These are phyloP conservation scores for Melitaea cinxia DNA, from an alignment of 1,140 invertebrate genomes.

Conservation along the genomic window DNA sequence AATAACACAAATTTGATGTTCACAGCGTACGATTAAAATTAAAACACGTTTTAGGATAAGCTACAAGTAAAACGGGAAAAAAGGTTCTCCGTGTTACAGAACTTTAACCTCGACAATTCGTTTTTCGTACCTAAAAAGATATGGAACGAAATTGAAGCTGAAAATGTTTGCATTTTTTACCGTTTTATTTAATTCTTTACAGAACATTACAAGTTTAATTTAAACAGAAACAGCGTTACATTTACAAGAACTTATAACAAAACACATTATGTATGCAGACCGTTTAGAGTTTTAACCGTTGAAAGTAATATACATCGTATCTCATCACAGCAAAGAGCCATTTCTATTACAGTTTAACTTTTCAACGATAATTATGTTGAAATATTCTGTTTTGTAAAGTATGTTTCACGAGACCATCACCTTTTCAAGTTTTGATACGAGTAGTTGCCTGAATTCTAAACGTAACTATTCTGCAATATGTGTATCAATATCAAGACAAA, in stretches of 20 bases:
- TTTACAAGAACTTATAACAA: slow-evolving; percentile 12
- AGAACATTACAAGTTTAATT: not conserved
- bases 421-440: too few relatives aligned
- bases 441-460: too few relatives aligned
- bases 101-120: not conserved
- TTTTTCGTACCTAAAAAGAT: not conserved
- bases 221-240: slow-evolving; percentile 4
- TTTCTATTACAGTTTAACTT: not conserved
- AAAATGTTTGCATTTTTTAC: not conserved
- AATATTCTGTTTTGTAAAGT: too few relatives aligned
- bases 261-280: slow-evolving; percentile 7
- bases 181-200: not conserved
- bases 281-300: slow-evolving; percentile 3
- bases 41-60: too few relatives aligned
- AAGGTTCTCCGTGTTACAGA: not conserved
- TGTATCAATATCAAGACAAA: too few relatives aligned
- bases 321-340: not conserved
- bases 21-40: too few relatives aligned
- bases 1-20: too few relatives aligned
- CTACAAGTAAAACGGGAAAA: too few relatives aligned
- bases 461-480: too few relatives aligned
- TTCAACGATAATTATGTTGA: not conserved
- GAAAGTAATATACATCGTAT: slow-evolving; percentile 9
- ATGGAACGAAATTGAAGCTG: not conserved
- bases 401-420: too few relatives aligned